Base-by-base conservation (phyloP, 2,888 invertebrate species). In the Hypselothyrea guttata region DNA sequence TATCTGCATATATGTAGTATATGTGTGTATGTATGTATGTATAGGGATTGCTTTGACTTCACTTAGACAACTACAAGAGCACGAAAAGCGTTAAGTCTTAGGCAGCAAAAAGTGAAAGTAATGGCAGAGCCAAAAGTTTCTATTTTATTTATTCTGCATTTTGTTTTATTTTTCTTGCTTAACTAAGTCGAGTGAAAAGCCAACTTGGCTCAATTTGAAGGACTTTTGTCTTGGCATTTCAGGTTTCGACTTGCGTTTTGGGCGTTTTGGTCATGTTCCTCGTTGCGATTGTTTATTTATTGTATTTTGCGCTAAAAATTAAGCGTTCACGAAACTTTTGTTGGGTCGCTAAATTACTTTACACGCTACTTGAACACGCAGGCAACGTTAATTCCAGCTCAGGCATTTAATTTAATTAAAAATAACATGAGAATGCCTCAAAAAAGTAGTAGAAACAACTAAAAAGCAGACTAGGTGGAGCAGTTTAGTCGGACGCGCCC, bases 351-450 rank as follows among this genome's bases (percentile, higher is more conserved):
- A 71, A 79, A 81, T 85, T 79, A 73, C 71, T 81, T 84, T 81
- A 85, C 86, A 81, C 84, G 81, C 85, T 65, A 85, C 84, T 85
- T 81, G 66, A 73, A 73, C 81, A 81, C 81, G 85, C 81, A 84
- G 79, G 59, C 78, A 55, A 64, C 56, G 68, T 61, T 66, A 69
- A 68, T 58, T 54, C 47, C 31, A 34, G 53, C 38, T 35, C 35
- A 30, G 49, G 35, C 47, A 59, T 81, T 84, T 77, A 74, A 81
- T 78, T 84, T 55, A 78, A 81, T 84, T 77, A 77, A 71, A 76
- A 71, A 47, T 40, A 56, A 51, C 11, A 56, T 66, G 55, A 45
- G 30, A 58, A 16, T 7, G 40, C 40, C 12, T 3, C 12, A 27
- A 28, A 46, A 28, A 42, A 35, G 4, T 1, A 30, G 30, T 2